These are phyloP conservation scores for Caenorhabditis doughertyi DNA, from an alignment of 2,888 invertebrate genomes.

Conservation along the genomic window DNA sequence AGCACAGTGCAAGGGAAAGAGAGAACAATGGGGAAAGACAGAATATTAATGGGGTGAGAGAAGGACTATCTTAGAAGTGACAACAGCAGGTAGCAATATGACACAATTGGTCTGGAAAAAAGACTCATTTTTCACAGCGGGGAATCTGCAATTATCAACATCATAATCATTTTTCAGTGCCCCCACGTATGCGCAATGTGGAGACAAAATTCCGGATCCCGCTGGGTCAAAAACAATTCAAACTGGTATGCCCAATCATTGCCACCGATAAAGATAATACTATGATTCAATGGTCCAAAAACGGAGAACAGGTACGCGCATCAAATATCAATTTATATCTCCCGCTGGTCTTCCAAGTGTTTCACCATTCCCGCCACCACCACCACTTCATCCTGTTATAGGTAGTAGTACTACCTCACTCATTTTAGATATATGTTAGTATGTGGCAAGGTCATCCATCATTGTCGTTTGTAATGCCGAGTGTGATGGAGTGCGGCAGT, in stretches of 20 bases:
- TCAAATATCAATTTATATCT: slow-evolving; percentile 24
- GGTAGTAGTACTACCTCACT: slow-evolving; percentile 57
- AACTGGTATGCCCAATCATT: slow-evolving; percentile 78
- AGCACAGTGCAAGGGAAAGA: neutral
- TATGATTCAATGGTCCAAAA: slow-evolving; percentile 80
- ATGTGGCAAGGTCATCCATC: slow-evolving; percentile 69
- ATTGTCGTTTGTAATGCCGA: slow-evolving; percentile 67
- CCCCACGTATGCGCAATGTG: slow-evolving; percentile 75
- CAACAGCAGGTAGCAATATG: slow-evolving; percentile 31
- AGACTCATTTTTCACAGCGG: slow-evolving; percentile 48
- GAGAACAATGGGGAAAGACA: neutral
- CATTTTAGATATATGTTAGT: slow-evolving; percentile 62
- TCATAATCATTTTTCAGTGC: slow-evolving; percentile 70
- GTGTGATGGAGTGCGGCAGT: slow-evolving; percentile 65
- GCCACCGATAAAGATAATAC: slow-evolving; percentile 72
- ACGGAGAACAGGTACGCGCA: slow-evolving; percentile 75
- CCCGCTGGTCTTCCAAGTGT: slow-evolving; percentile 6
- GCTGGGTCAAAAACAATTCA: slow-evolving; percentile 78
- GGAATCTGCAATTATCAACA: neutral
- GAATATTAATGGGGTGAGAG: slow-evolving; percentile 21
- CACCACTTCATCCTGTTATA: slow-evolving; percentile 44
- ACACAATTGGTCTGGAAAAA: slow-evolving; percentile 29
- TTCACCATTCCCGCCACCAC: neutral
- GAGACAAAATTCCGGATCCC: slow-evolving; percentile 78
- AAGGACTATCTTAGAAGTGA: slow-evolving; percentile 24